phyloP scores from a whole-genome alignment of 2,888 invertebrate genomes.

The Xestia ashworthii region DNA sequence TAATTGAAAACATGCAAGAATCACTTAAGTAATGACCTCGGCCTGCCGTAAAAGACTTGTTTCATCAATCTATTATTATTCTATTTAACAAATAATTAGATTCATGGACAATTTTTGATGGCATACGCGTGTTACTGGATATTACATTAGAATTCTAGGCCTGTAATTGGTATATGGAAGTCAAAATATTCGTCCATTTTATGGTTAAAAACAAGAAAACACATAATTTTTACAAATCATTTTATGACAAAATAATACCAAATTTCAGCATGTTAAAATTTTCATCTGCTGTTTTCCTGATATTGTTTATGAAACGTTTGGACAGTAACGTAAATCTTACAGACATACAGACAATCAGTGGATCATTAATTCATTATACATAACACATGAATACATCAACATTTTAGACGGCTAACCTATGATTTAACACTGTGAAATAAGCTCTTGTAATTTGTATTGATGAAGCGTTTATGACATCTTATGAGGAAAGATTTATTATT shows the following conservation, averaged over 20 bases:
- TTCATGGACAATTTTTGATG: constrained; percentile 24
- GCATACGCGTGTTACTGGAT: constrained; percentile 5
- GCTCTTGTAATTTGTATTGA: constrained; percentile 62
- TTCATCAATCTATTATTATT: constrained; percentile 35
- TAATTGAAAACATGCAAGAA: constrained; percentile 39
- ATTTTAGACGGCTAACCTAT: constrained; percentile 54
- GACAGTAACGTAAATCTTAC: constrained; percentile 26
- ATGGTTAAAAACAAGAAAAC: constrained; percentile 8
- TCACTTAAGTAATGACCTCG: constrained; percentile 29
- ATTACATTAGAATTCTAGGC: constrained; percentile 33
- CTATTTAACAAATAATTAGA: constrained; percentile 46
- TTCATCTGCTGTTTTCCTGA: background rate
- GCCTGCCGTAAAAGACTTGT: constrained; percentile 29
- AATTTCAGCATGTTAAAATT: background rate
- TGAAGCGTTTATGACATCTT: constrained; percentile 27
- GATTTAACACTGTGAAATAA: constrained; percentile 63
- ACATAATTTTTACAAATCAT: constrained; percentile 38
- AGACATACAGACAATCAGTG: constrained; percentile 35
- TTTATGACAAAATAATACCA: constrained; percentile 16
- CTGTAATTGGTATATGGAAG: constrained; percentile 10
- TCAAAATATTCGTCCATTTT: constrained; percentile 27
- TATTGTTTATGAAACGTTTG: background rate
- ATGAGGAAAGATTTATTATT: constrained; percentile 42
- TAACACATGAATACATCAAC: constrained; percentile 56
- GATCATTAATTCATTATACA: constrained; percentile 52